Conservation (phyloP, 2,888 invertebrate genomes). For the Dascillus cervinus region DNA sequence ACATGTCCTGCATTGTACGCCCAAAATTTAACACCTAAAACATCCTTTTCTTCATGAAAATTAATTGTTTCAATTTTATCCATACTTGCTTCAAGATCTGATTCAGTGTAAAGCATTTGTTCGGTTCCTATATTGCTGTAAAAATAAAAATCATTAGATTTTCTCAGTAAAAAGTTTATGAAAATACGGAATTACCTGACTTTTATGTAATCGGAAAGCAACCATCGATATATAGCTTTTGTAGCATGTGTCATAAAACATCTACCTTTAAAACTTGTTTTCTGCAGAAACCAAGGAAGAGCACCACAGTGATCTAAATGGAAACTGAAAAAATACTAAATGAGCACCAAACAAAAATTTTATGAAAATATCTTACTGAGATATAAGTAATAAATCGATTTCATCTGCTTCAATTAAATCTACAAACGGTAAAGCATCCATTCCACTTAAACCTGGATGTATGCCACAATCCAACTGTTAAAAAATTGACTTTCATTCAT, state of each 20-base stretch:
- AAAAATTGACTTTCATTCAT: not conserved
- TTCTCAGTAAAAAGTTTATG: not conserved
- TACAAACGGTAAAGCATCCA: slow-evolving; percentile 96
- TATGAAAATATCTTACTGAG: slow-evolving; percentile 61
- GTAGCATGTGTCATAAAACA: slow-evolving; percentile 99
- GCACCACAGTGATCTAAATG: slow-evolving; percentile 98
- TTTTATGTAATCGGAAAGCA: slow-evolving; percentile 98
- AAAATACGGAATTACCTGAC: slow-evolving; percentile 59
- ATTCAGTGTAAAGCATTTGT: slow-evolving; percentile 95
- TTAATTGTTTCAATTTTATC: slow-evolving; percentile 98
- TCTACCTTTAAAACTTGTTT: slow-evolving; percentile 94
- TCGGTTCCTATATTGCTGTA: slow-evolving; percentile 92
- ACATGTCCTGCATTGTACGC: slow-evolving; percentile 99
- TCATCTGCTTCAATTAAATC: slow-evolving; percentile 97
- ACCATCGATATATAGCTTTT: slow-evolving; percentile 98
- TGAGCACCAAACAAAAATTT: slow-evolving; percentile 1
- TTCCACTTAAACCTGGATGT: slow-evolving; percentile 93
- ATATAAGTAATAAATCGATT: slow-evolving; percentile 88
- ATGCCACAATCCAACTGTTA: slow-evolving; percentile 91
- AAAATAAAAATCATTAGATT: slow-evolving; percentile 2
- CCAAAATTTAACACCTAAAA: slow-evolving; percentile 95
- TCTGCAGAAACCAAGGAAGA: slow-evolving; percentile 93
- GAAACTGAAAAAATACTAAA: slow-evolving; percentile 56
- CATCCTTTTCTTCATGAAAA: slow-evolving; percentile 96
- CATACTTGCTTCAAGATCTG: slow-evolving; percentile 95